Conservation (phyloP, 2,888 invertebrate species). For the Ptychoptera albimana region DNA sequence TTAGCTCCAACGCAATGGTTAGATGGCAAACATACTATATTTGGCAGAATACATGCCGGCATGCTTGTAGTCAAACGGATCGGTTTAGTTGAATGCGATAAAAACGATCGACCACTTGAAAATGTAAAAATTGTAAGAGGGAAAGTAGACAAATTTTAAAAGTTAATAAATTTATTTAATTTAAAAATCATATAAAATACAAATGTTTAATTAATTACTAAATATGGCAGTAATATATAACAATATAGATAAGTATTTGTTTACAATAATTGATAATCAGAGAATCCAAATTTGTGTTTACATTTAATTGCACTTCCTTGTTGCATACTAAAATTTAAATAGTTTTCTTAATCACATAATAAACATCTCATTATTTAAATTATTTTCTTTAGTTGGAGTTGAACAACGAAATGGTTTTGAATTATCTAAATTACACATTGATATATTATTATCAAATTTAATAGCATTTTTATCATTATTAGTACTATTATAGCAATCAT, state of each 20-base stretch:
- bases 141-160: constrained; percentile 23
- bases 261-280: no score
- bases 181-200: background rate
- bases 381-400: constrained; percentile 11
- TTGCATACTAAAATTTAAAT: no score
- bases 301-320: no score
- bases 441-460: background rate
- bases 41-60: constrained; percentile 75
- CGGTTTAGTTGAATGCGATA: constrained; percentile 87
- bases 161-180: background rate
- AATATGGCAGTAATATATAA: no score
- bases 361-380: background rate
- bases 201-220: no score
- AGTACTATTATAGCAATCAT: constrained; percentile 21
- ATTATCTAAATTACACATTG: no score
- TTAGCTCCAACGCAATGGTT: constrained; percentile 94
- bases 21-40: constrained; percentile 94
- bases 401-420: constrained; percentile 9
- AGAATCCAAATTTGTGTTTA: no score
- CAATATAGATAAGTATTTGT: no score
- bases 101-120: constrained; percentile 79
- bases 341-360: no score
- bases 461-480: constrained; percentile 8
- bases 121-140: constrained; percentile 62
- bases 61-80: constrained; percentile 86